Evolutionary conservation across 1,140 invertebrate species (phyloP), one percentile per base, ranked within the genome.

Genomic region (Brachionus asplanchnoidis): DNA sequence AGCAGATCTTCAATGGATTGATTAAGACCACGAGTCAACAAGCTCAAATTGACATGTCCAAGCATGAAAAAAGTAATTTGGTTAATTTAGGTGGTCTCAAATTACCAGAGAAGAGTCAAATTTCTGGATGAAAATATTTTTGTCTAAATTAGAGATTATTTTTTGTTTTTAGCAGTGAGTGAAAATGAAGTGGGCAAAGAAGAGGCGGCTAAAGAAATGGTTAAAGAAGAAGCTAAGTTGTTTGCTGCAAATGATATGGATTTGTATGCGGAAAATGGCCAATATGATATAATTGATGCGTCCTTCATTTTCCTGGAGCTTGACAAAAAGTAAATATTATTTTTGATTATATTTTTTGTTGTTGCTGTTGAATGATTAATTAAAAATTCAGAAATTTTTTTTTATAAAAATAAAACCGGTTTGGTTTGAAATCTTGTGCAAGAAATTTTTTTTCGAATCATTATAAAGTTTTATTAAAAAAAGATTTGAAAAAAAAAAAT

Each of bases 261-360:
- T 23, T 26, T 77, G 23, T 50, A 20, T 77, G 12, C 44, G 1
- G 44, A 77, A 28, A 77, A 77, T 77, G 73, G 73, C 26, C 73
- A 77, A 77, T 77, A 26, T 77, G 73, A 77, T 46, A 77, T 77
- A 5, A 77, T 77, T 26, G 73, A 77, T n/a, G 20, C 42, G 12
- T 77, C 73, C 0, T 77, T 26, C 50, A 50, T 77, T 20, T 77
- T 77, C 26, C 26, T 77, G 14, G 9, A 77, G n/a, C 42, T 77
- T 6, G 20, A 50, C 42, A 53, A 50, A 77, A 46, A 23, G 73
- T 77, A 77, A 77, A 23, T 77, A 20, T 23, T 8, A n/a, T 20
- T 23, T 46, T 66, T 42, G 9, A 42, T 42, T 42, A 42, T 9
- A 42, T 42, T 42, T 9, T 4, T 42, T 60, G 3, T 60, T 60